Conservation (phyloP, 2,888 invertebrate species). For the Cosmopolites sordidus region DNA sequence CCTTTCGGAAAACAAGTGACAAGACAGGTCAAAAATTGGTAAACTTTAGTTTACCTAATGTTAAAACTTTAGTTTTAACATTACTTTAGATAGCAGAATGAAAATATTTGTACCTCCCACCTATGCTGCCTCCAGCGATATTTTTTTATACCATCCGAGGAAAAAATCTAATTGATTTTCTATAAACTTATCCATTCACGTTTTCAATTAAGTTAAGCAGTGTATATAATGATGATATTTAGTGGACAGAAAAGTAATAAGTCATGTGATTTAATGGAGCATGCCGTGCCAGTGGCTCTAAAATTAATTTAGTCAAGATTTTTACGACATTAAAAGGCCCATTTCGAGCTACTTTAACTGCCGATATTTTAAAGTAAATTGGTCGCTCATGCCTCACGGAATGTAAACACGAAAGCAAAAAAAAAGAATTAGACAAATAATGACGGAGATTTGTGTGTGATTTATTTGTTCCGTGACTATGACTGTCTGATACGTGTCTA, state of each 20-base stretch:
- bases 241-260: background rate
- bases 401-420: constrained; percentile 16
- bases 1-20: too few species aligned
- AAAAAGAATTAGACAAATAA: constrained; percentile 14
- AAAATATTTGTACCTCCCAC: too few species aligned
- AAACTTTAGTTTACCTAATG: too few species aligned
- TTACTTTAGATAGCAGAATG: too few species aligned
- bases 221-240: background rate
- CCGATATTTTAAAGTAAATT: constrained; percentile 17
- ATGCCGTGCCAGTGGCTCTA: background rate
- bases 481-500: constrained; percentile 16
- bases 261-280: constrained; percentile 2
- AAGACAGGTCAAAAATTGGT: too few species aligned
- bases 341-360: constrained; percentile 14
- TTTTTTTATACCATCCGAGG: too few species aligned
- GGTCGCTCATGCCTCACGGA: constrained; percentile 14
- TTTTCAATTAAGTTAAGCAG: too few species aligned
- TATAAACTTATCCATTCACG: too few species aligned
- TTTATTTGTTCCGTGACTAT: constrained; percentile 20
- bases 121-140: too few species aligned
- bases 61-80: too few species aligned
- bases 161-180: too few species aligned
- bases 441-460: constrained; percentile 9
- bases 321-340: constrained; percentile 17
- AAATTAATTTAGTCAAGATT: constrained; percentile 13